Conservation (phyloP, 2,113 vertebrate species). For the Oxyruncus cristatus region DNA sequence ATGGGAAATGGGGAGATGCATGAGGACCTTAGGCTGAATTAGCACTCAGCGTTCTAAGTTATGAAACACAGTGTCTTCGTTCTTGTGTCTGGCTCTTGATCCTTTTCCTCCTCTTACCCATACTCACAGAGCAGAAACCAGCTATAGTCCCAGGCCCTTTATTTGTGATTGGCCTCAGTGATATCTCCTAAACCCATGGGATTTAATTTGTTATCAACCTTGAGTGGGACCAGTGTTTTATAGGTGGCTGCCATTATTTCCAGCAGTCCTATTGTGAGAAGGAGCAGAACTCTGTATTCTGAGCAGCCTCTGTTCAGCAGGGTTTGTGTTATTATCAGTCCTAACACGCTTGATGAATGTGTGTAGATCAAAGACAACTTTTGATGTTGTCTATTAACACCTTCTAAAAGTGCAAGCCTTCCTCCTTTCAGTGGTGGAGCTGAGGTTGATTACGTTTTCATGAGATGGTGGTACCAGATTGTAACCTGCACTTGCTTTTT, state of each 20-base stretch:
- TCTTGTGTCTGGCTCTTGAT: not conserved
- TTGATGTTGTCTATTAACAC: not conserved
- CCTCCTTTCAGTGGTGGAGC: not conserved
- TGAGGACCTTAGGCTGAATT: not conserved
- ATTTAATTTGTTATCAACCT: not conserved
- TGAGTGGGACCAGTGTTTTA: not conserved
- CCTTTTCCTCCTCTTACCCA: not conserved
- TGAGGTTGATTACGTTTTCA: not conserved
- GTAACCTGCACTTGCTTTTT: not conserved
- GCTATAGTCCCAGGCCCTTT: not conserved
- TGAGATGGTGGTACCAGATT: not conserved
- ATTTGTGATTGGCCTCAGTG: not conserved
- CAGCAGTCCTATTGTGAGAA: accelerated
- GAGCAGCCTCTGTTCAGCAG: not conserved
- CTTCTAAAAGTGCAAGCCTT: not conserved
- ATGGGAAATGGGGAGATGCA: not conserved
- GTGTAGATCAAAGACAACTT: not conserved
- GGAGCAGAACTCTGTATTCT: not conserved
- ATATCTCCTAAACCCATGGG: not conserved
- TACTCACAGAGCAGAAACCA: not conserved
- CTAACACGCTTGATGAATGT: not conserved
- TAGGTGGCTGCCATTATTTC: not conserved
- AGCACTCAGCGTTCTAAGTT: not conserved
- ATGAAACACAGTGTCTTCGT: not conserved
- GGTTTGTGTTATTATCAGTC: not conserved